Base-by-base conservation (phyloP, 2,113 vertebrate species). In the Pontoporia blainvillei region DNA sequence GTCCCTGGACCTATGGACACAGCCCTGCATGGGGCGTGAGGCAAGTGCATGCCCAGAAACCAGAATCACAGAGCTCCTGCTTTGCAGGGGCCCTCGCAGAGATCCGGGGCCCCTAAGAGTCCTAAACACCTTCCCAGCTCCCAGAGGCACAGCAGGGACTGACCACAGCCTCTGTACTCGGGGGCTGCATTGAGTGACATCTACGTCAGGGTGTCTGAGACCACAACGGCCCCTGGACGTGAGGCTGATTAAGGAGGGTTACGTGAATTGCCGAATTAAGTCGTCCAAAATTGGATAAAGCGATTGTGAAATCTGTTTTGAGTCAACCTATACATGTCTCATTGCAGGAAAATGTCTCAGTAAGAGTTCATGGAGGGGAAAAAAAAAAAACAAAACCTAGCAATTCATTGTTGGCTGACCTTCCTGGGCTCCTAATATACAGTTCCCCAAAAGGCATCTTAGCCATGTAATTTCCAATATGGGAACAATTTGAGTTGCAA, bases 401-500 rank as follows among this genome's bases (percentile, higher is more conserved):
- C 97, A 98, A 97, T 97, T 97, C 97, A 95, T 97, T 98, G 98
- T 98, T 99, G 98, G 98, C 98, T 99, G 98, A 98, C 98, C 99
- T 98, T 98, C 98, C 96, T 97, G 98, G 98, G 98, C 98, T 98
- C 98, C 98, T 99, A 98, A 98, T 98, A 98, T 96, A 98, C 98
- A 94, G 97, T 98, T 98, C 99, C 98, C 98, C 98, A 98, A 98
- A 99, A 99, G 99, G 99, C 99, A 99, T 98, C 98, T 98, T 98
- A 98, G 97, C 97, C 98, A 98, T 99, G 98, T 98, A 98, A 99
- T 99, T 99, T 99, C 98, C 99, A 99, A 99, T 99, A 98, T 99
- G 99, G 99, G 98, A 99, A 99, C 99, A 99, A 99, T 99, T 99
- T 99, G 98, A 98, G 97, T 98, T 98, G 99, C 98, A 99, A 99